A percentile compares a stretch with the other conserved stretches of the same genome.
Evolutionary conservation across 2,888 invertebrate genomes (phyloP).

Genomic region (Tenthredo scrophulariae): DNA sequence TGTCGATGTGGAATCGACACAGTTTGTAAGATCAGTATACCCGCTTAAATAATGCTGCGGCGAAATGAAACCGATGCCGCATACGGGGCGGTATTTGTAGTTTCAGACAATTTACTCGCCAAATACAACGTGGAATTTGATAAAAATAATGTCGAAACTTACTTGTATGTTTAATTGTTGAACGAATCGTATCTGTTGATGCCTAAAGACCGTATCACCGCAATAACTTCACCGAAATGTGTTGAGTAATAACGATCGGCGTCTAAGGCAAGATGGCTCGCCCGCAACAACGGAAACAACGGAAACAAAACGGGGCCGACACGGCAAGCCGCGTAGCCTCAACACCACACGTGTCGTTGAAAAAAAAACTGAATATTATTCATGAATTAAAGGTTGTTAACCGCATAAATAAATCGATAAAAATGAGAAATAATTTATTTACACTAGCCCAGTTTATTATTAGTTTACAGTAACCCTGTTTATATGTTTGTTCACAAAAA

Average conservation of each 20-base stretch:
- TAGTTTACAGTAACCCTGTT: too few relatives aligned
- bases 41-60: slow-evolving; percentile 18
- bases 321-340: slow-evolving; percentile 61
- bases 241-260: slow-evolving; percentile 66
- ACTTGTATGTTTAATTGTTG: slow-evolving; percentile 45
- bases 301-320: slow-evolving; percentile 72
- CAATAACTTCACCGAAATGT: slow-evolving; percentile 60
- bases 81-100: slow-evolving; percentile 29
- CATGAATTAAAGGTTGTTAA: not conserved
- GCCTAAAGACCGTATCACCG: slow-evolving; percentile 34
- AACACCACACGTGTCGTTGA: slow-evolving; percentile 56
- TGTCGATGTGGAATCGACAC: not conserved
- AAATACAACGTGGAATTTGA: not conserved
- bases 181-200: slow-evolving; percentile 15
- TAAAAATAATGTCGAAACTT: slow-evolving; percentile 19
- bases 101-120: not conserved
- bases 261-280: slow-evolving; percentile 66
- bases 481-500: not conserved
- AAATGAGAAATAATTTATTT: not conserved
- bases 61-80: slow-evolving; percentile 35
- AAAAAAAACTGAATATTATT: not conserved
- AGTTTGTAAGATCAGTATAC: not conserved
- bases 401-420: not conserved
- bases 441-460: not conserved
- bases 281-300: slow-evolving; percentile 62